Percentiles rank a stretch among this genome's conserved stretches.
phyloP scores from a whole-genome alignment of 2,888 invertebrate species.

The Acrobasis suavella region DNA sequence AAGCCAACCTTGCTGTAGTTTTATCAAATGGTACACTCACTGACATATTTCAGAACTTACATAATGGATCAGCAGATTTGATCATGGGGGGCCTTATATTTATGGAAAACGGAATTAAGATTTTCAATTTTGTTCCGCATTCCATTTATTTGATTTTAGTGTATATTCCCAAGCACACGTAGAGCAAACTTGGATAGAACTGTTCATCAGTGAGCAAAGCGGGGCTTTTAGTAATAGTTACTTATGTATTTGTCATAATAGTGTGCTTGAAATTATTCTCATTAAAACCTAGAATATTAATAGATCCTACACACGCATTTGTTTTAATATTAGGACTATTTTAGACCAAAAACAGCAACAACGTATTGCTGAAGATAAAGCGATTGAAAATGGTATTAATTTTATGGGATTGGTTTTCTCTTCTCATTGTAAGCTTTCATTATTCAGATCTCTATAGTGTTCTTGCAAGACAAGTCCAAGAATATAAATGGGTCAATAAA shows the following conservation, averaged over 20 bases:
- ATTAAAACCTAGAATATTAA: slow-evolving; percentile 31
- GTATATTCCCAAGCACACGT: slow-evolving; percentile 46
- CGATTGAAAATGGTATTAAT: slow-evolving; percentile 46
- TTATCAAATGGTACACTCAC: slow-evolving; percentile 51
- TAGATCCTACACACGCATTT: neutral
- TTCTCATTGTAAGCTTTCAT: slow-evolving; percentile 58
- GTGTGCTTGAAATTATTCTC: slow-evolving; percentile 33
- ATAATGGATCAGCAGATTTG: slow-evolving; percentile 46
- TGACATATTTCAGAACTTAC: slow-evolving; percentile 47
- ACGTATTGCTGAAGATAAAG: slow-evolving; percentile 42
- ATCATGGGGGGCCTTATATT: slow-evolving; percentile 52
- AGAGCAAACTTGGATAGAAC: slow-evolving; percentile 50
- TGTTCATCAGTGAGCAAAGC: slow-evolving; percentile 47
- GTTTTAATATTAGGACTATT: slow-evolving; percentile 14
- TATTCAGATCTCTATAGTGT: slow-evolving; percentile 56
- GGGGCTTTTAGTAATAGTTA: slow-evolving; percentile 50
- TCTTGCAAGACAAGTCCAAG: slow-evolving; percentile 46
- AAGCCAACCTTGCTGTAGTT: slow-evolving; percentile 42
- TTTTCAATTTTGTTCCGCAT: slow-evolving; percentile 57
- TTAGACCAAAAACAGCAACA: slow-evolving; percentile 34
- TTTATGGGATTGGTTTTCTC: slow-evolving; percentile 62
- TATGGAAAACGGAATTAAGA: slow-evolving; percentile 49
- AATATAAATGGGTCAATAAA: slow-evolving; percentile 33
- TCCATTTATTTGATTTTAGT: slow-evolving; percentile 40
- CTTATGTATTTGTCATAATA: slow-evolving; percentile 37